phyloP scores from a whole-genome alignment of 2,113 vertebrate genomes.

The Scortum barcoo region DNA sequence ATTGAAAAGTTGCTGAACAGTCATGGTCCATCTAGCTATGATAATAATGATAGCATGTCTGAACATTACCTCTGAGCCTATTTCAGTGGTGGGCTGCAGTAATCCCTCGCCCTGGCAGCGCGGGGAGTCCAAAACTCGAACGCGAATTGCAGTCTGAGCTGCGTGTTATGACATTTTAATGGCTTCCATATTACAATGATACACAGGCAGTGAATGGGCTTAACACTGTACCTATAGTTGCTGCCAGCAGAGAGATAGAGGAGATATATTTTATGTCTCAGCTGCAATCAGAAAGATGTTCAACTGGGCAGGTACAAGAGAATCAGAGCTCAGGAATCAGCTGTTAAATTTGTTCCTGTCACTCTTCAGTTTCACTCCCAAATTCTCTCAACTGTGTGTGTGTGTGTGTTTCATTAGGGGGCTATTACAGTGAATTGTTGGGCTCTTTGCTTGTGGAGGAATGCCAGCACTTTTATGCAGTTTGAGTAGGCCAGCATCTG shows the following conservation, averaged over 20 bases:
- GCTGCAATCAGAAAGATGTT: not conserved
- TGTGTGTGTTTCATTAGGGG: not conserved
- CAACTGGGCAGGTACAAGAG: not conserved
- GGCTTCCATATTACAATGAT: constrained; percentile 26
- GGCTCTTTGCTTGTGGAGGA: constrained; percentile 9
- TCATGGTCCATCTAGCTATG: constrained; percentile 11
- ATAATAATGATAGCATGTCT: constrained; percentile 25
- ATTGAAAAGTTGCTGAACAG: constrained; percentile 13
- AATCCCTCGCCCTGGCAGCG: constrained; percentile 6
- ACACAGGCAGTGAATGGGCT: not conserved
- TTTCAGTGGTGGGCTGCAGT: constrained; percentile 8
- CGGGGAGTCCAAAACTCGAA: constrained; percentile 11
- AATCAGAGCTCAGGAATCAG: not conserved
- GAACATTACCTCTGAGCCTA: constrained; percentile 4
- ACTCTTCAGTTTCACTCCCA: not conserved
- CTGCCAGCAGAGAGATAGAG: not conserved
- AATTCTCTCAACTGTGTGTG: not conserved
- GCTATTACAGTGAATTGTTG: not conserved
- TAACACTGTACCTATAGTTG: not conserved
- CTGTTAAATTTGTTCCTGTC: not conserved
- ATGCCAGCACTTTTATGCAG: constrained; percentile 6
- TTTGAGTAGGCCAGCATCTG: constrained; percentile 20
- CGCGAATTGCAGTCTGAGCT: not conserved
- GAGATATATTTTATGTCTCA: not conserved
- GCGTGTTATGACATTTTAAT: constrained; percentile 41